These are phyloP conservation scores for Salminus brasiliensis DNA, from an alignment of 2,113 vertebrate genomes.

Conservation along the genomic window DNA sequence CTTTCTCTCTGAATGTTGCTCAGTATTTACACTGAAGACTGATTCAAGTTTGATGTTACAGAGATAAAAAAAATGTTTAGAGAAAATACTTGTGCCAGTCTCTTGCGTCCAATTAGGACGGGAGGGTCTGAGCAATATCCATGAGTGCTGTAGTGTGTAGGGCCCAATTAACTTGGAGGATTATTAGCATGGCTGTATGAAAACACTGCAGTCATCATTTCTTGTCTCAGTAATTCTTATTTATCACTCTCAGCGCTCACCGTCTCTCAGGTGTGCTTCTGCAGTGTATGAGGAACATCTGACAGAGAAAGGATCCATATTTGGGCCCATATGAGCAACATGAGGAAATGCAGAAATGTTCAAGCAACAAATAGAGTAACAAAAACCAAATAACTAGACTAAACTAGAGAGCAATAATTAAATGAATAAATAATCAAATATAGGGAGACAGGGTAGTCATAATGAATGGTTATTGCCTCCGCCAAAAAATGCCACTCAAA, in stretches of 20 bases:
- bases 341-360: no score
- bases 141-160: not conserved
- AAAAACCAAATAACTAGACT: no score
- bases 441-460: no score
- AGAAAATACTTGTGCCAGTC: not conserved
- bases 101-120: not conserved
- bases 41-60: no score
- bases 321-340: no score
- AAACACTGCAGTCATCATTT: not conserved
- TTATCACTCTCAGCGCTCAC: conserved; percentile 3
- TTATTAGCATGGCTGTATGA: not conserved
- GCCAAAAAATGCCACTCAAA: not conserved
- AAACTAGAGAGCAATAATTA: no score
- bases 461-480: no score
- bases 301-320: no score
- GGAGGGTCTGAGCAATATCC: not conserved
- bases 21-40: no score
- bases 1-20: not conserved
- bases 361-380: no score
- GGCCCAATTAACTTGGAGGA: not conserved
- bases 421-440: no score
- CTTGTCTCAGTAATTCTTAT: not conserved
- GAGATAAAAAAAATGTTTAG: not conserved
- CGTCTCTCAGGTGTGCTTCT: not conserved
- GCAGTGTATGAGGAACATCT: not conserved